These are phyloP conservation scores for Pseudomyrmex concolor DNA, from an alignment of 1,140 invertebrate species.

Conservation along the genomic window DNA sequence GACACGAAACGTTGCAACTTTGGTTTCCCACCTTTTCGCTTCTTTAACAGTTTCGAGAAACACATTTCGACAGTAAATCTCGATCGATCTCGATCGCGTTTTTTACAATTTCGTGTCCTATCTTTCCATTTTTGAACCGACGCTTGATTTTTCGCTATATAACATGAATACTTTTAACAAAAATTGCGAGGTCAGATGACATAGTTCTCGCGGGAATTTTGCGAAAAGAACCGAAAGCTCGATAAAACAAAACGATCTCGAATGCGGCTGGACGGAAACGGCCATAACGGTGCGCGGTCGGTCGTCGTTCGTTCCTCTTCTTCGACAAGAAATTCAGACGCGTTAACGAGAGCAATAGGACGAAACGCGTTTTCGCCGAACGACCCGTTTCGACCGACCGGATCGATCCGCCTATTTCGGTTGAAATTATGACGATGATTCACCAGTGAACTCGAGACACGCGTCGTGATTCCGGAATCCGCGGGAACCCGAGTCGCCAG, in stretches of 20 bases:
- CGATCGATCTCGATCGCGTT: background rate
- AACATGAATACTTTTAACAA: no score
- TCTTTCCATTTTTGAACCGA: no score
- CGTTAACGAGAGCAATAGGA: background rate
- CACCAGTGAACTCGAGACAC: background rate
- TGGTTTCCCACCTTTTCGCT: background rate
- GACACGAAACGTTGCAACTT: constrained; percentile 18
- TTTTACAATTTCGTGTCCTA: background rate
- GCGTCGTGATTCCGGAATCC: constrained; percentile 14
- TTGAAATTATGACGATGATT: background rate
- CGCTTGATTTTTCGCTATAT: background rate
- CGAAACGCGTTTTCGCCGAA: background rate
- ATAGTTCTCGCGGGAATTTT: no score
- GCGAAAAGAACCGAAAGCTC: no score
- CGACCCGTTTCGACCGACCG: background rate
- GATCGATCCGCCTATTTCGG: constrained; percentile 5
- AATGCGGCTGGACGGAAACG: background rate
- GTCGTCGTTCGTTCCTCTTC: background rate
- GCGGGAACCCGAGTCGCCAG: background rate
- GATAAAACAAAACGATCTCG: background rate
- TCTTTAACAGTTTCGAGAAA: background rate
- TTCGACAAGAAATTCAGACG: background rate
- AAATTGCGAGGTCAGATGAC: no score
- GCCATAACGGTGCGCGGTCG: background rate
- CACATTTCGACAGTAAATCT: background rate